Evolutionary conservation across 2,113 vertebrate species (phyloP), one percentile per base, ranked within the genome.

Genomic region (Corythaixoides concolor): DNA sequence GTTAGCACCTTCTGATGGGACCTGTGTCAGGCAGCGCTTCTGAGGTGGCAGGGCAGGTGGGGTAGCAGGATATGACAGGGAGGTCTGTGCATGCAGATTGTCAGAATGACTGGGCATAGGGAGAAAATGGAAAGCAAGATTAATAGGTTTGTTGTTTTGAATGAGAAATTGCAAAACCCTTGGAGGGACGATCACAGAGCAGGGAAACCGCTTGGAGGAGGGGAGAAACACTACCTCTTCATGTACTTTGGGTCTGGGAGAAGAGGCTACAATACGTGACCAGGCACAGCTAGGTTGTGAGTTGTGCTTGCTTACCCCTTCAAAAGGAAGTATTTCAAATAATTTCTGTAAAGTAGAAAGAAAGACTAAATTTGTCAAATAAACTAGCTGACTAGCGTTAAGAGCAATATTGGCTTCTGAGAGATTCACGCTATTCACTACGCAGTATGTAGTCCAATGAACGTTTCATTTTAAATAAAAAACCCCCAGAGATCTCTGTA

Each of bases 401-500:
- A 30, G 16, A 69, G 37, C 35, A 66, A 13, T 43, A 49, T 6
- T 60, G 26, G 23, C 47, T 90, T 67, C 49, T 41, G 33, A 47
- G n/a, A 67, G 16, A n/a, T 55, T 64, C 15, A 33, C 22, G 5
- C 14, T 76, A 7, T 33, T 32, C 12, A 22, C 35, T 82, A 12
- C 1, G 1, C 39, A 30, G 6, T 21, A 16, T 20, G 56, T 8
- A 63, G 2, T 8, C 18, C 16, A 75, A 14, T 21, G 2, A 68
- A 33, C 15, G 13, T 32, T 63, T 47, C 43, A 12, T 73, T 72
- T 83, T 76, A n/a, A 58, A 30, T 47, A 66, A 60, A 88, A 49
- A 3, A 56, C 32, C 4, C 0, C 3, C 4, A 19, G 24, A 49
- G 26, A 4, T 66, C 27, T 68, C 21, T 53, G 1, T 76, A 76